Base-by-base conservation (phyloP, 1,140 invertebrate species). In the Eurosta solidaginis region DNA sequence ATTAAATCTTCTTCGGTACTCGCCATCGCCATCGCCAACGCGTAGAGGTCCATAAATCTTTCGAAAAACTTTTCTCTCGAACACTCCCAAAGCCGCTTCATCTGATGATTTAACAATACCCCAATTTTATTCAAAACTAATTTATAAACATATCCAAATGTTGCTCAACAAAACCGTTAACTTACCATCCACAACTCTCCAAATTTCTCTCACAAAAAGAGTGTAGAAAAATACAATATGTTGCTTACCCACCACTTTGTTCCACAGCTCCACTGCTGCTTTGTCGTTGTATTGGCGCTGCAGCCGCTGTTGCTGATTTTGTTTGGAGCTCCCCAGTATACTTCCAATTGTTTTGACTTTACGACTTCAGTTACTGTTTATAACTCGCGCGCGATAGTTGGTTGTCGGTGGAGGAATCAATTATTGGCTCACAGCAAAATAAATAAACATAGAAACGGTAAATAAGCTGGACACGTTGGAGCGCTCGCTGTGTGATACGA, bases 281-380 rank as follows among this genome's bases (percentile, higher is more conserved):
- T 52, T 22, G n/a, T 17, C 2, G 54, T 1, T 29, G n/a, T 2
- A 17, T 5, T 22, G 49, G 33, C 17, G 29, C 59, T 36, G 10
- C 6, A 4, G 45, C 45, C n/a, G 7, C 14, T 14, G 45, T 17
- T 7, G 45, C 12, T 47, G 45, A 10, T 47, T 10, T 14, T 47
- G 45, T n/a, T 9, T 47, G 33, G n/a, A 36, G 59, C 59, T 68
- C 9, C n/a, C n/a, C 33, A 40, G 59, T 40, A 40, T 29, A 33
- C 27, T 29, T 12, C n/a, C 36, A 68, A 29, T 42, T 22, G 59
- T 40, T 40, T 68, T 68, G 59, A 20, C 54, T 33, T 14, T n/a
- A 29, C 45, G n/a, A 54, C 17, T 54, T 76, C 75, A 76, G 75
- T 76, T 54, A 25, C 75, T 33, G 75, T 49, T 76, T 54, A 47